Base-by-base conservation (phyloP, 2,888 invertebrate species). In the Oxytorus armatus region DNA sequence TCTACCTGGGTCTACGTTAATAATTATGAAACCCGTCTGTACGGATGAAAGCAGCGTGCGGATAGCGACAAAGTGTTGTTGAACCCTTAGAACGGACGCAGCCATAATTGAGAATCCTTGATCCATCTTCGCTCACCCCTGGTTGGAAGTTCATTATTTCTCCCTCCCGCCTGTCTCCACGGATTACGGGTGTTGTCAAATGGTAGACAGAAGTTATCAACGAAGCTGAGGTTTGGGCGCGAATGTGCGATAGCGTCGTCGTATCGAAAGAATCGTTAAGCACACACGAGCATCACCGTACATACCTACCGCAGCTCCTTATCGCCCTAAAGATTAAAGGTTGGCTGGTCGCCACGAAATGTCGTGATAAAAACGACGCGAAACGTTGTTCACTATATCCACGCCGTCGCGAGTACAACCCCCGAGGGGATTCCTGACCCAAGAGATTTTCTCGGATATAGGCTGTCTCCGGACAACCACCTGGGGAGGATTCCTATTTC, bases 311-410 rank as follows among this genome's bases (percentile, higher is more conserved):
- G 65, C 66, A 65, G 57, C 39, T 36, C 36, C 66, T 75, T 75
- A 75, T 75, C 75, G 55, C 36, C 29, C 66, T 21, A 16, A 75
- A 75, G 75, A 75, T 75, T 75, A 66, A 68, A 75, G 57, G 55
- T 57, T 68, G 65, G 75, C 61, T 66, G 66, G 25, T 59, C 66
- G 47, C 75, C 57, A 49, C 49, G 47, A 23, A 57, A 44, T 49
- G 55, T 39, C 36, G 66, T 49, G 66, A 75, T 57, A 44, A 63
- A 66, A 65, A 55, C 18, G 23, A 47, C 53, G 44, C 8, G 55
- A 44, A 59, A 75, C 47, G 23, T 21, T 18, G 66, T 39, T 42
- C 25, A 57, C 33, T 39, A n/a, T n/a, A 33, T 74, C 44, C 55
- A 16, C 16, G 44, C 47, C 16, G 33, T 18, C 16, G 33, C 23